These are phyloP conservation scores for Parnassius apollo DNA, from an alignment of 2,888 invertebrate genomes.

Conservation along the genomic window DNA sequence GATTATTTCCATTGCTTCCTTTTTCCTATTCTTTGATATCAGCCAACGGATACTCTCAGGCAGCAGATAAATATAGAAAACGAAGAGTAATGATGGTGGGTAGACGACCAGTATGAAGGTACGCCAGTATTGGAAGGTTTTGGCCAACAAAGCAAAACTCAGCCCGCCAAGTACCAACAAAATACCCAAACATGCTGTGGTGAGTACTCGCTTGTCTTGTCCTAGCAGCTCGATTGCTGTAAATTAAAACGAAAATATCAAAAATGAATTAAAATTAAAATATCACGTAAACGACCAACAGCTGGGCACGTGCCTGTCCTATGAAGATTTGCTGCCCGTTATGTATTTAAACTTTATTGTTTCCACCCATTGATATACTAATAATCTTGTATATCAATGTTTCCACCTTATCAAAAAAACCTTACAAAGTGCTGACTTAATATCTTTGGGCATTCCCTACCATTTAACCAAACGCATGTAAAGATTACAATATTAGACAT, in stretches of 20 bases:
- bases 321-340: too few relatives aligned
- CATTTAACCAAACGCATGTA: too few relatives aligned
- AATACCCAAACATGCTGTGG: slow-evolving; percentile 68
- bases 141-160: slow-evolving; percentile 85
- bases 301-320: too few relatives aligned
- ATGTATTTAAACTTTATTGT: too few relatives aligned
- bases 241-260: slow-evolving; percentile 32
- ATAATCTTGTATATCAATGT: too few relatives aligned
- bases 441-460: too few relatives aligned
- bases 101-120: slow-evolving; percentile 85
- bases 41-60: slow-evolving; percentile 91
- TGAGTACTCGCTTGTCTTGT: slow-evolving; percentile 67
- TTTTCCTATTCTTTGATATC: slow-evolving; percentile 83
- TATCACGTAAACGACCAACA: too few relatives aligned
- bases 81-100: slow-evolving; percentile 84
- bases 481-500: too few relatives aligned
- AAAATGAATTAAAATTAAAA: too few relatives aligned
- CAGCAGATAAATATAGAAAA: slow-evolving; percentile 85
- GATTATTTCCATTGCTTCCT: slow-evolving; percentile 84
- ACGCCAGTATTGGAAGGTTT: slow-evolving; percentile 86
- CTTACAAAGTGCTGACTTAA: too few relatives aligned
- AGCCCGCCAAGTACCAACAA: slow-evolving; percentile 86
- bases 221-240: slow-evolving; percentile 70
- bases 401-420: too few relatives aligned
- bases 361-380: too few relatives aligned